Evolutionary conservation across 1,140 invertebrate genomes (phyloP).

Genomic region (Diplogasteroides magnus): DNA sequence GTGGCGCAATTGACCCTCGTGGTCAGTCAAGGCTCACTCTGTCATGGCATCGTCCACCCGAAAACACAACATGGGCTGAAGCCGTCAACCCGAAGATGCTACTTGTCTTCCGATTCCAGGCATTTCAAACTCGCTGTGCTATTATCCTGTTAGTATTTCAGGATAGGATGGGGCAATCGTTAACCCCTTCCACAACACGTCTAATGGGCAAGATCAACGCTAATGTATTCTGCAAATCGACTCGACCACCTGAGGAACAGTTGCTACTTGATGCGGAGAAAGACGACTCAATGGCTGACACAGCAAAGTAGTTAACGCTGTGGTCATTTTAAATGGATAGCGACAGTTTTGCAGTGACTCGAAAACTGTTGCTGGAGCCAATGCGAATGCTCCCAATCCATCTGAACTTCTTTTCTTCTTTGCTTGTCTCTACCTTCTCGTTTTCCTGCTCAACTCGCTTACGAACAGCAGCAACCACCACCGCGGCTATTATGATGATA

Average conservation of each 20-base stretch:
- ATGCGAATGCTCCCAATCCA: no score
- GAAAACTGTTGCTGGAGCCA: no score
- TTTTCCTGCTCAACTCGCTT: no score
- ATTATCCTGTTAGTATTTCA: background rate
- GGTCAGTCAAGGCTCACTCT: slow-evolving; percentile 23
- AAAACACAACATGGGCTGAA: slow-evolving; percentile 20
- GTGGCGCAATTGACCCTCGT: slow-evolving; percentile 24
- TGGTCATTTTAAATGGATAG: no score
- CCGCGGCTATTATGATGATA: no score
- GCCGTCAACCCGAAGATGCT: slow-evolving; percentile 20
- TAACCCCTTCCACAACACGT: slow-evolving; percentile 19
- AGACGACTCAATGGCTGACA: no score
- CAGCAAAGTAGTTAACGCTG: no score
- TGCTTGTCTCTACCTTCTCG: no score
- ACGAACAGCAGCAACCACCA: no score
- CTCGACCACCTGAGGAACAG: slow-evolving; percentile 31
- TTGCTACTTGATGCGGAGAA: slow-evolving; percentile 28
- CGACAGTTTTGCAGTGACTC: no score
- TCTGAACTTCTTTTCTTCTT: no score
- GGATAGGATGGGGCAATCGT: slow-evolving; percentile 3
- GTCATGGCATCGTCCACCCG: slow-evolving; percentile 18
- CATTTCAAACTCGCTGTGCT: background rate
- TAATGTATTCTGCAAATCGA: slow-evolving; percentile 15
- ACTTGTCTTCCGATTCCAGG: slow-evolving; percentile 20
- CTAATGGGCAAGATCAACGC: slow-evolving; percentile 20